Percentiles rank a stretch among this genome's conserved stretches.
Evolutionary conservation across 2,113 vertebrate genomes (phyloP).

Genomic region (Asarcornis scutulata): DNA sequence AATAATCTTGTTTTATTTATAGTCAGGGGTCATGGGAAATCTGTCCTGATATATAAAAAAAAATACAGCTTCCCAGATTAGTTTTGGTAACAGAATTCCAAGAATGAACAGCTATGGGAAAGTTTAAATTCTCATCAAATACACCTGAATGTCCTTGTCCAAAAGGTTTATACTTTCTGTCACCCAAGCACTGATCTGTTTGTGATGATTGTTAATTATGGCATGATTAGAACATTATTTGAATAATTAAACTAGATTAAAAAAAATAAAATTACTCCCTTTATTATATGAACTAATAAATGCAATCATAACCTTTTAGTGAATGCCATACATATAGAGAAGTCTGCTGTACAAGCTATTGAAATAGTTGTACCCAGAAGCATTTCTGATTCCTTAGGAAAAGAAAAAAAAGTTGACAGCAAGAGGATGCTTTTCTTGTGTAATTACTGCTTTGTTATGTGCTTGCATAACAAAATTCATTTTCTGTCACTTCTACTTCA

Average conservation of each 20-base stretch:
- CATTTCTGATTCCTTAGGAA: not conserved
- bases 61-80: conserved; percentile 49
- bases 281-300: not conserved
- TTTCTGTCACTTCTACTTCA: not conserved
- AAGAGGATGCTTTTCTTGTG: not conserved
- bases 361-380: not conserved
- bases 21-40: conserved; percentile 60
- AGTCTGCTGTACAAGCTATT: not conserved
- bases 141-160: conserved; percentile 47
- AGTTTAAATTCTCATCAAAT: conserved; percentile 42
- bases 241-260: not conserved
- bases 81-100: conserved; percentile 53
- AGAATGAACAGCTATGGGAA: conserved; percentile 61
- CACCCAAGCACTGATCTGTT: not conserved
- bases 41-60: not conserved
- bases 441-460: not conserved
- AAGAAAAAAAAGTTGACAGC: not conserved
- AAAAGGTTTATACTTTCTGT: not conserved
- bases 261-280: not conserved
- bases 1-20: conserved; percentile 65
- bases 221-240: not conserved
- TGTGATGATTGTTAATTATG: not conserved
- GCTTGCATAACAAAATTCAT: not conserved
- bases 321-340: not conserved
- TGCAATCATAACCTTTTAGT: not conserved